Evolutionary conservation across 1,140 invertebrate genomes (phyloP).

Genomic region (Ridgeia piscesae): DNA sequence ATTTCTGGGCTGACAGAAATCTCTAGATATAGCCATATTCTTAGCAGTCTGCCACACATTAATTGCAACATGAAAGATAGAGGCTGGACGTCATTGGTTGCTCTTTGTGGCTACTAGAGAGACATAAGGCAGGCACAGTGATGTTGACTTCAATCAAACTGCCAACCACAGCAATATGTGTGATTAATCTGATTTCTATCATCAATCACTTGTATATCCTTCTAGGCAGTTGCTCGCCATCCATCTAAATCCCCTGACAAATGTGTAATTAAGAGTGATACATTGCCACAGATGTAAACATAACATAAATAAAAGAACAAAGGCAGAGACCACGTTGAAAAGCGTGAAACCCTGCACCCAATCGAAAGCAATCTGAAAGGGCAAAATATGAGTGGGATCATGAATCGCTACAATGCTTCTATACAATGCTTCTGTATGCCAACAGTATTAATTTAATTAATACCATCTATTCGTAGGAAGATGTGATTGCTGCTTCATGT

Average conservation of each 20-base stretch:
- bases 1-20: background rate
- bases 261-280: background rate
- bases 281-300: background rate
- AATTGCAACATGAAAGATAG: background rate
- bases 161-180: background rate
- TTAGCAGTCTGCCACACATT: background rate
- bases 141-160: background rate
- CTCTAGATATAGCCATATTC: slow-evolving; percentile 1
- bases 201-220: too few species aligned
- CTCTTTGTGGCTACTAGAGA: background rate
- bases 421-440: too few species aligned
- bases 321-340: background rate
- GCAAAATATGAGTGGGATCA: too few species aligned
- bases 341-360: background rate
- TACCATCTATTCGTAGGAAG: too few species aligned
- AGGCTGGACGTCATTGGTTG: background rate
- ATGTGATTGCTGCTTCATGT: too few species aligned
- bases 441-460: too few species aligned
- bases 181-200: background rate
- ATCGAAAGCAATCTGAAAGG: too few species aligned
- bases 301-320: background rate
- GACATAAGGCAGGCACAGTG: background rate
- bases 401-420: too few species aligned
- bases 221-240: background rate
- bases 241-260: background rate